phyloP scores from a whole-genome alignment of 2,113 vertebrate genomes.

The human region GRCh38 chr3:78149001-78149500 shows the following conservation, averaged over 20 bases:
- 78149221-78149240: neutral
- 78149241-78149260: neutral
- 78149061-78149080: neutral
- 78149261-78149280: neutral
- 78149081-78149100: neutral
- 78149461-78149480: neutral
- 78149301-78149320: neutral
- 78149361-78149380: neutral
- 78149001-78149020: conserved; percentile 38
- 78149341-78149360: neutral
- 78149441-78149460: neutral
- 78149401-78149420: neutral
- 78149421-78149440: neutral
- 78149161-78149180: neutral
- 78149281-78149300: neutral
- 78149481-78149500: neutral
- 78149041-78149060: neutral
- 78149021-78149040: neutral
- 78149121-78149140: neutral
- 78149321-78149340: neutral
- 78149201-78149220: neutral
- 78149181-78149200: neutral
- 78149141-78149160: neutral
- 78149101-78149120: conserved; percentile 52
- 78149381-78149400: neutral